Evolutionary conservation across 2,888 invertebrate species (phyloP).

Genomic region (Lagria hirta): DNA sequence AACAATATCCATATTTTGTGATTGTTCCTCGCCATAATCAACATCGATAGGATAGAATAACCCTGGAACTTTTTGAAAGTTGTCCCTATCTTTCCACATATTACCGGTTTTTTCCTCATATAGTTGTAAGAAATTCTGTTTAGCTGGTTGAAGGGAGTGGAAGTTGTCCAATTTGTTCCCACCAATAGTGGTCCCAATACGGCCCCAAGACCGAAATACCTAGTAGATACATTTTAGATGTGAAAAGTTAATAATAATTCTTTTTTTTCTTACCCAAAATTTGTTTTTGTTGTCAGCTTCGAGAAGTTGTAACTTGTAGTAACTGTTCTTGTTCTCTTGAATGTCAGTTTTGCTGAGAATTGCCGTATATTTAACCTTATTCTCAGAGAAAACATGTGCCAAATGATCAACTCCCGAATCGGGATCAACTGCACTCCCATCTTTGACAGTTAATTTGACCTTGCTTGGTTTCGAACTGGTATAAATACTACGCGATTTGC

Average conservation of each 20-base stretch:
- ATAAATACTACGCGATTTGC: slow-evolving; percentile 48
- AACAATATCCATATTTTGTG: slow-evolving; percentile 56
- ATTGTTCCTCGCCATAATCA: slow-evolving; percentile 66
- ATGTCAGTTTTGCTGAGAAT: slow-evolving; percentile 86
- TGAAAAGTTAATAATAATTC: no score
- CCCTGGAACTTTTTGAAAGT: slow-evolving; percentile 67
- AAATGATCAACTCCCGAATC: slow-evolving; percentile 76
- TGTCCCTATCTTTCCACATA: slow-evolving; percentile 65
- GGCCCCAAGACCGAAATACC: slow-evolving; percentile 82
- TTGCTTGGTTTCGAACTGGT: slow-evolving; percentile 61
- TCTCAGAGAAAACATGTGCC: slow-evolving; percentile 74
- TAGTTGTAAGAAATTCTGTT: slow-evolving; percentile 60
- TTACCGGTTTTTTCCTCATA: slow-evolving; percentile 82
- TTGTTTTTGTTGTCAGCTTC: slow-evolving; percentile 66
- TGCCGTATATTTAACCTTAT: slow-evolving; percentile 67
- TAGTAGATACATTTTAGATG: no score
- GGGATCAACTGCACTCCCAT: slow-evolving; percentile 90
- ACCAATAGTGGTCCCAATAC: slow-evolving; percentile 94
- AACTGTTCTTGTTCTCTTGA: slow-evolving; percentile 86
- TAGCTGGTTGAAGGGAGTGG: slow-evolving; percentile 59
- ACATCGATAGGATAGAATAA: slow-evolving; percentile 85
- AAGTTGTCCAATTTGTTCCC: slow-evolving; percentile 47
- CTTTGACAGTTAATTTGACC: slow-evolving; percentile 71
- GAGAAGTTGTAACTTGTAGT: slow-evolving; percentile 90
- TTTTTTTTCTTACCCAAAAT: no score